Conservation (phyloP, 2,797 vertebrate species). For the Pristis pectinata region DNA sequence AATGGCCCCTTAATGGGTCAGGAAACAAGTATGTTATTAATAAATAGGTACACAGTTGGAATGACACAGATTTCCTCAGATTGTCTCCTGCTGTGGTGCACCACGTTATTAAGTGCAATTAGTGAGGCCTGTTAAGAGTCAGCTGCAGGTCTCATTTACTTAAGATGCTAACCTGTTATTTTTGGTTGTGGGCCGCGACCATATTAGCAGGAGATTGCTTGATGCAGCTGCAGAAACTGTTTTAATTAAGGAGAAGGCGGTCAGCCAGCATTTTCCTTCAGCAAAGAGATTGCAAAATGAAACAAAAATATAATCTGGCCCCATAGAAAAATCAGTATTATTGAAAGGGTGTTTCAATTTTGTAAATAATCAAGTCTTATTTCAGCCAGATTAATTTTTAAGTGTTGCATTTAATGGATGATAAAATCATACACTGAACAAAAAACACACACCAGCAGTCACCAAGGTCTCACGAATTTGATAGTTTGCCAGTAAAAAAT, state of each 20-base stretch:
- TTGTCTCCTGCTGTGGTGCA: background rate
- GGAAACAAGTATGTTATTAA: slow-evolving; percentile 31
- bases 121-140: background rate
- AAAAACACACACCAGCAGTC: background rate
- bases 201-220: slow-evolving; percentile 14
- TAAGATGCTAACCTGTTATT: slow-evolving; percentile 33
- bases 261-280: background rate
- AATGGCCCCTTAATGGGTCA: slow-evolving; percentile 15
- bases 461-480: background rate
- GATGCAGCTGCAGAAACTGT: slow-evolving; percentile 14
- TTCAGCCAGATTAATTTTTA: background rate
- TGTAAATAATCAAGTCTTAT: background rate
- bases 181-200: background rate
- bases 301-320: background rate
- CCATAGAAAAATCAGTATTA: background rate
- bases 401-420: too few relatives aligned
- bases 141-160: slow-evolving; percentile 36
- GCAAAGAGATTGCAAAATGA: background rate
- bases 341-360: background rate
- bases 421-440: background rate
- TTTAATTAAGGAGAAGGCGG: background rate
- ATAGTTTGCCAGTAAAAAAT: background rate
- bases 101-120: slow-evolving; percentile 31
- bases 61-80: slow-evolving; percentile 16
- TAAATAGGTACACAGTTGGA: slow-evolving; percentile 23